These are phyloP conservation scores for Isaurus tuberculatus DNA, from an alignment of 92 coral and sea anemone species.

Conservation along the genomic window DNA sequence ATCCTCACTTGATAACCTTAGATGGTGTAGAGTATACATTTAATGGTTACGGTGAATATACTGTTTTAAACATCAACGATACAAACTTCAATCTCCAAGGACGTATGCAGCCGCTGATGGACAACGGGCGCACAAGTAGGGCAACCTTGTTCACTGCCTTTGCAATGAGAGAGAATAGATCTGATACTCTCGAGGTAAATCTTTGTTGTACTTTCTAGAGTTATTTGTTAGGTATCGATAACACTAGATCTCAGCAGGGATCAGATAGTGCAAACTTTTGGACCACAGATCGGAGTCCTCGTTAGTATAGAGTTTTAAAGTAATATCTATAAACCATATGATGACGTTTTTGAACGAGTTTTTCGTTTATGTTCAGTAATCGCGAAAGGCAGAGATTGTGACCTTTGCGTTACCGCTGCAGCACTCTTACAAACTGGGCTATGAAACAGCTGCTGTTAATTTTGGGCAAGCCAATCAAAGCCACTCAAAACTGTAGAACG, in stretches of 20 bases:
- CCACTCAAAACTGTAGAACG: too few relatives aligned
- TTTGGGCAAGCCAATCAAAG: too few relatives aligned
- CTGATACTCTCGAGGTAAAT: slow-evolving; percentile 78
- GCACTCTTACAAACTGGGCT: too few relatives aligned
- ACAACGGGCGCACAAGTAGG: slow-evolving; percentile 45
- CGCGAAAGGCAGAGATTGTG: too few relatives aligned
- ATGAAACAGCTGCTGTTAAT: too few relatives aligned
- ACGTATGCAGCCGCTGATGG: slow-evolving; percentile 81
- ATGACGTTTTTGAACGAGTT: too few relatives aligned
- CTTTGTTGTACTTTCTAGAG: background rate
- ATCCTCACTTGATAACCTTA: slow-evolving; percentile 92
- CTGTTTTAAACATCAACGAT: slow-evolving; percentile 63
- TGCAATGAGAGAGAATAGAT: slow-evolving; percentile 66
- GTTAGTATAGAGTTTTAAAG: too few relatives aligned
- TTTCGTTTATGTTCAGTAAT: too few relatives aligned
- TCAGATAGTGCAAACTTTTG: background rate
- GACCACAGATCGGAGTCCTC: too few relatives aligned
- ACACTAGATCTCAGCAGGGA: background rate
- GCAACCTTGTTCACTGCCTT: slow-evolving; percentile 85
- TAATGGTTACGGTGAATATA: slow-evolving; percentile 88
- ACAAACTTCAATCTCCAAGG: slow-evolving; percentile 78
- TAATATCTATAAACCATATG: too few relatives aligned
- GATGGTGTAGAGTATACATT: slow-evolving; percentile 91
- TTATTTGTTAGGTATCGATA: too few relatives aligned
- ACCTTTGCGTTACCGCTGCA: too few relatives aligned